Base-by-base conservation (phyloP, 2,113 vertebrate species). In the Cathartes aura region DNA sequence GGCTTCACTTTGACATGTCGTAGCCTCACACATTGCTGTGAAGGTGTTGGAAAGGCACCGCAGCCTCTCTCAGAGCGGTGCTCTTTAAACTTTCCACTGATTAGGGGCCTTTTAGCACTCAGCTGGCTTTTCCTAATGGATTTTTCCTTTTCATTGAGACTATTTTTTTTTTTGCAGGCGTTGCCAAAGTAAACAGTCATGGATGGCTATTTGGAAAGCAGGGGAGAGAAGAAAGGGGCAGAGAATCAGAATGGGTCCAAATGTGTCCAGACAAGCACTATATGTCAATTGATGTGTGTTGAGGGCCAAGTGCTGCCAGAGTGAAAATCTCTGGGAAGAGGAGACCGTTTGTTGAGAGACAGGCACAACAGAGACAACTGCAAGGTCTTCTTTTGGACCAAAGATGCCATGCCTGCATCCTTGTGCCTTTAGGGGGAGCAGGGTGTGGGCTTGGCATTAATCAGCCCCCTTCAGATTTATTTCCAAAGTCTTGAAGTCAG, bases 71-170 rank as follows among this genome's bases (percentile, higher is more conserved):
- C n/a, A 4, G 59, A 94, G 91, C 45, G 24, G 78, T 62, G 94
- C 89, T 97, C 95, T 97, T 97, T 97, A 91, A 97, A 96, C 94
- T 97, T 96, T 91, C 91, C 78, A 91, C 96, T 97, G 97, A 97
- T 97, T 97, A 97, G 93, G 97, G 94, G 84, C 96, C 95, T 97
- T 96, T 97, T 97, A 97, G 96, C 97, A 97, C 97, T 97, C 96
- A 96, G 81, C 79, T 91, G 87, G 24, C 94, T 96, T 96, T 95
- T 96, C 95, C 96, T 97, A 97, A 97, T 97, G 97, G 97, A 94
- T 95, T 97, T 97, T 96, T 92, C 89, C 89, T 96, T 96, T 97
- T 96, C 93, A 85, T 93, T 90, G 81, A 87, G 82, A 66, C 78
- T 78, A 5, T 27, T 48, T 70, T 95, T 74, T 67, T 91, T 85